Base-by-base conservation (phyloP, 2,888 invertebrate genomes). In the Drosophila quasianomalipes region DNA sequence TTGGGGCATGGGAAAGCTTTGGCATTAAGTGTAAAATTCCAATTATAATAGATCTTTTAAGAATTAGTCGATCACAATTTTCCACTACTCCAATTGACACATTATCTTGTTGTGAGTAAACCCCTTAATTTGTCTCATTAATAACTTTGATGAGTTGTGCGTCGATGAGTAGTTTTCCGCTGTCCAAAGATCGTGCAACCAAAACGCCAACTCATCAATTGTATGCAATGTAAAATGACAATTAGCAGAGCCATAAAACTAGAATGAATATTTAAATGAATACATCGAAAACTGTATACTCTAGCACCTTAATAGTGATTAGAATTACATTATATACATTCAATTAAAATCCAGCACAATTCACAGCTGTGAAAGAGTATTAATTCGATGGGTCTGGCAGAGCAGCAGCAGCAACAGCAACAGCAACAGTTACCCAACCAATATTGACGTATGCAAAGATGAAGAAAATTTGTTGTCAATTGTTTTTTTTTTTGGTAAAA, bases 401-500 rank as follows among this genome's bases (percentile, higher is more conserved):
- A 2, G 5, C 31, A 31, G 9, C 31, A 31, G 9, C 35, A 35
- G 3, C 14, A 35, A 0, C 55, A 31, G 39, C 54, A 35, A 53
- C 57, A 63, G 47, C 4, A 22, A 58, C 28, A 58, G 26, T 14
- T n/a, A 33, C 26, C 52, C 44, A 64, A 9, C 30, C 55, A 64
- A 47, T 53, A 65, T 71, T 80, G 44, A 76, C 57, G 49, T 59
- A 65, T 67, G 44, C 63, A 68, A 49, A 66, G 69, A 55, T 70
- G 76, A 76, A 69, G 81, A 86, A 73, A 82, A 82, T 86, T 78
- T 83, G 52, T 79, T 78, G 16, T 55, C 79, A 83, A 83, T 85
- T 91, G 0, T 22, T 22, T 22, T 22, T 22, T 22, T 22, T 89
- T 90, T 76, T 81, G 47, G 1, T 89, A 80, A 83, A 91, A 82